phyloP scores from a whole-genome alignment of 1,140 invertebrate genomes.

The Drosophila obscura region DNA sequence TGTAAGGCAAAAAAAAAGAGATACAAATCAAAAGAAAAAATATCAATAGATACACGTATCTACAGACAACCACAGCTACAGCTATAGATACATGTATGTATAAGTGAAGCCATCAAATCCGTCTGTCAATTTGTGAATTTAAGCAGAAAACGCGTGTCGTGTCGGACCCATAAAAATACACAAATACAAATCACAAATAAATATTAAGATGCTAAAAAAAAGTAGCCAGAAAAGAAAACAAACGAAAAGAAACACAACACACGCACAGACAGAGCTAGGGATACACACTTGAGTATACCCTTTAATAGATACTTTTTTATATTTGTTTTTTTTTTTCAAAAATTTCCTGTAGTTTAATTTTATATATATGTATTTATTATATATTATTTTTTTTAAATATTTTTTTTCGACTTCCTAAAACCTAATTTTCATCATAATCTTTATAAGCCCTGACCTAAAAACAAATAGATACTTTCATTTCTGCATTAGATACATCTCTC shows the following conservation, averaged over 20 bases:
- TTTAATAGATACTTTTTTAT: no score
- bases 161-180: conserved; percentile 30
- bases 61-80: not conserved
- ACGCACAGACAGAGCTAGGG: not conserved
- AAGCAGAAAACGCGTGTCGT: conserved; percentile 45
- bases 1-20: conserved; percentile 11
- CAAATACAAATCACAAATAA: no score
- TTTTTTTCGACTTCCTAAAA: no score
- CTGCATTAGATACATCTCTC: no score
- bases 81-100: not conserved
- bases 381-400: no score
- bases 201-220: conserved; percentile 33
- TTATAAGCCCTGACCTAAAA: not conserved
- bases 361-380: no score
- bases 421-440: no score
- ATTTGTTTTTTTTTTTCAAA: no score
- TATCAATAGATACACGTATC: conserved; percentile 33
- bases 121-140: conserved; percentile 33
- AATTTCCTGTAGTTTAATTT: no score
- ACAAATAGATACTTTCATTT: not conserved
- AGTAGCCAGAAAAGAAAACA: conserved; percentile 17
- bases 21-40: conserved; percentile 29
- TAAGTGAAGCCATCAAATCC: conserved; percentile 34
- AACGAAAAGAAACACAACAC: conserved; percentile 22
- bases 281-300: no score